A percentile compares a stretch with the other conserved stretches of the same genome.
These are phyloP conservation scores for Strigamia transsilvanica DNA, from an alignment of 2,888 invertebrate species.

Conservation along the genomic window DNA sequence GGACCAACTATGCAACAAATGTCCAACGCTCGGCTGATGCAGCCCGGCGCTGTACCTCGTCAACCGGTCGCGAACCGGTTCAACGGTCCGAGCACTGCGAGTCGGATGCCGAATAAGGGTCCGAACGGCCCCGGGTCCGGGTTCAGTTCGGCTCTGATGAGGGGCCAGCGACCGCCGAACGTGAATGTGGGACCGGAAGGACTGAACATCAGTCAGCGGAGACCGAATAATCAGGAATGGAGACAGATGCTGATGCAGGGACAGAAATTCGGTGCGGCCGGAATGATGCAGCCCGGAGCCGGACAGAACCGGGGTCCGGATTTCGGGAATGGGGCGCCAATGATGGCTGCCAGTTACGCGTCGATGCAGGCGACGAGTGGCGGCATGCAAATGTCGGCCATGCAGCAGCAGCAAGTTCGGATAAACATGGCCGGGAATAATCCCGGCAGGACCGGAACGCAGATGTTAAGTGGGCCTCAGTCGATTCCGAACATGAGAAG, in stretches of 20 bases:
- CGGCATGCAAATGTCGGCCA: slow-evolving; percentile 57
- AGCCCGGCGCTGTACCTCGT: not conserved
- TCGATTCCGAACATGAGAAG: slow-evolving; percentile 57
- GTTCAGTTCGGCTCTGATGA: slow-evolving; percentile 43
- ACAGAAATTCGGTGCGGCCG: slow-evolving; percentile 50
- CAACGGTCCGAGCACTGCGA: not conserved
- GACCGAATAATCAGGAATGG: slow-evolving; percentile 67
- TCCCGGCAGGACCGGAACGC: slow-evolving; percentile 31
- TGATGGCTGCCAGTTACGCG: slow-evolving; percentile 3
- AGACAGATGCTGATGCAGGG: slow-evolving; percentile 68
- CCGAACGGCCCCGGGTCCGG: not conserved
- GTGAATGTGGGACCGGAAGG: slow-evolving; percentile 70
- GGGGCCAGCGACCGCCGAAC: slow-evolving; percentile 70
- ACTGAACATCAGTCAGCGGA: slow-evolving; percentile 65
- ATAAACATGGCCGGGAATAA: slow-evolving; percentile 57
- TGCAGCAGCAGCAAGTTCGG: slow-evolving; percentile 59
- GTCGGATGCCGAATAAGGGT: slow-evolving; percentile 1
- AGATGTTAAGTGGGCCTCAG: not conserved
- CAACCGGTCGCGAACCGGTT: slow-evolving; percentile 17
- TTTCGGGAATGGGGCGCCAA: not conserved
- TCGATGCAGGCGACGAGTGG: slow-evolving; percentile 35
- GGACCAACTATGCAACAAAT: slow-evolving; percentile 13
- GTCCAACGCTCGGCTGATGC: slow-evolving; percentile 9
- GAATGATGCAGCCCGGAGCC: not conserved
- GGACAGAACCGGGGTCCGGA: slow-evolving; percentile 6